Evolutionary conservation across 92 coral and sea anemone genomes (phyloP), one percentile per base, ranked within the genome.

Genomic region (Zoanthus gigantus): DNA sequence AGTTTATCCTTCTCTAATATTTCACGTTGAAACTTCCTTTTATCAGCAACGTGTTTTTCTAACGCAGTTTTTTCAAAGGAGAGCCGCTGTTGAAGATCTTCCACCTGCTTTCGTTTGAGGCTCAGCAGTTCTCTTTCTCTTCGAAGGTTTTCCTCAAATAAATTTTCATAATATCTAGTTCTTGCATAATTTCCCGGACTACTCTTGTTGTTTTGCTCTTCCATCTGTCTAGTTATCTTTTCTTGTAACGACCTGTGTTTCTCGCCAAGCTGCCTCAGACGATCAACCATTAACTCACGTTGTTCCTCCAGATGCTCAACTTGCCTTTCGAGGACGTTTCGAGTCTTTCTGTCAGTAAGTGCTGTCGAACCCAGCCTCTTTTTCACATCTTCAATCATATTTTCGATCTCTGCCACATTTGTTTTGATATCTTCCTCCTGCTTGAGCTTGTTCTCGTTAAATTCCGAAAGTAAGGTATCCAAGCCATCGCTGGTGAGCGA

Each of bases 381-480:
- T 89, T 91, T 90, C 82, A 93, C 92, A 79, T 96, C 96, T 23
- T 89, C 90, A 57, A 96, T 93, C 95, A 90, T 94, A 48, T 76
- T 88, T 56, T 96, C 98, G 83, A 93, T 93, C 79, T 95, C 95
- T 47, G 90, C 90, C 7, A 93, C 93, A 56, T 95, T 96, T 10
- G 72, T 87, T 83, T 93, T 94, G 60, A 95, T 95, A 50, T 95
- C 98, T 53, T 91, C 92, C 60, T 95, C 96, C 85, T 95, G 98
- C 68, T 93, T 93, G 23, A 16, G 48, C 72, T 93, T 89, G 88
- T 79, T 95, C 18, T 87, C 94, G 34, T 94, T 85, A 5, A 93
- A 82, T 9, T 93, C 98, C 32, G 91, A 92, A 53, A 95, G 88
- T 94, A 91, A 91, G n/a, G 83, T 94, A 37, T 89, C 76, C 87